A percentile compares a stretch with the other conserved stretches of the same genome.
phyloP scores from a whole-genome alignment of 2,888 invertebrate genomes.

The Trissolcus japonicus region DNA sequence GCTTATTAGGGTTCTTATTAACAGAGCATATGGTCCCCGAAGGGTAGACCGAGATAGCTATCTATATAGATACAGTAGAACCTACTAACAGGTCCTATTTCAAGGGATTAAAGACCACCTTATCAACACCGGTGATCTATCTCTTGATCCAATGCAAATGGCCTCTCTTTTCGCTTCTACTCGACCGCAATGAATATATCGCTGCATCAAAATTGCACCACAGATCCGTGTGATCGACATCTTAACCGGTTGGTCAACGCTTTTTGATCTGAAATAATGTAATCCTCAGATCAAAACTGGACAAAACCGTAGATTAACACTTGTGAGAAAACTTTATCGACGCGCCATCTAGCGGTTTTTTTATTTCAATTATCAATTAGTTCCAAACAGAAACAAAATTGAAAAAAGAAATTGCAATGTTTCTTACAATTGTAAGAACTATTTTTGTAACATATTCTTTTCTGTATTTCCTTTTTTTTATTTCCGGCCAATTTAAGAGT shows the following conservation, averaged over 20 bases:
- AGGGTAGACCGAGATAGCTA: constrained; percentile 70
- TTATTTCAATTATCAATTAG: no score
- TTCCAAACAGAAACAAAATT: no score
- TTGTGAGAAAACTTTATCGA: no score
- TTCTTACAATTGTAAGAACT: no score
- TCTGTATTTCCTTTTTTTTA: background rate
- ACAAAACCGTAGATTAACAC: background rate
- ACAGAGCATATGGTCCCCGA: constrained; percentile 74
- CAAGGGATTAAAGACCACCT: constrained; percentile 70
- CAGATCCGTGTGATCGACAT: constrained; percentile 10
- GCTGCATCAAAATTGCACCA: constrained; percentile 14
- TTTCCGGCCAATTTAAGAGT: constrained; percentile 62
- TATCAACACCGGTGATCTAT: constrained; percentile 60
- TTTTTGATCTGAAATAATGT: background rate
- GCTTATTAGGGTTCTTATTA: constrained; percentile 74
- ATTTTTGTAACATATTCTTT: no score
- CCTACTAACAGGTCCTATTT: constrained; percentile 73
- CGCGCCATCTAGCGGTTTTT: no score
- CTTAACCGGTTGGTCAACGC: background rate
- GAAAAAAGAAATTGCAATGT: no score
- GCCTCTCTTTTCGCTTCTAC: constrained; percentile 36
- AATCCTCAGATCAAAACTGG: no score
- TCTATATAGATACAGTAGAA: constrained; percentile 66
- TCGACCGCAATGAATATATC: constrained; percentile 44
- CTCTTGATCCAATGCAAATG: constrained; percentile 66